These are phyloP conservation scores for Lagorchestes hirsutus DNA, from an alignment of 2,797 vertebrate species.

Conservation along the genomic window DNA sequence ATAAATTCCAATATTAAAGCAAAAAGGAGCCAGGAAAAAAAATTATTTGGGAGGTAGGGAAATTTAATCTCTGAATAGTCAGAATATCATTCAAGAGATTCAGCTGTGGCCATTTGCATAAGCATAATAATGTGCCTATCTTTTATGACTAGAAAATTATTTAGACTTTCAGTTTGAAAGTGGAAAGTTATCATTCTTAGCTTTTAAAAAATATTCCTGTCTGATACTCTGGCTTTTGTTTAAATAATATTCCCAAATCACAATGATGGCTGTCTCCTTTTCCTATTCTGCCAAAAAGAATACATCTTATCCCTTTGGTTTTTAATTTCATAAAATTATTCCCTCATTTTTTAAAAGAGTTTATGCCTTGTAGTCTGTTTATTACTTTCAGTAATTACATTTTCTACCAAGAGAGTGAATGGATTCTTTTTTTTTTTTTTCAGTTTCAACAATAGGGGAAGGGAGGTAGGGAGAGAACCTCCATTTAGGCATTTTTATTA, in stretches of 20 bases:
- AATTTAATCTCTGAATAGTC: slow-evolving; percentile 21
- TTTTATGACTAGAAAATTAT: slow-evolving; percentile 33
- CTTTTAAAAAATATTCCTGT: background rate
- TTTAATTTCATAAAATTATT: slow-evolving; percentile 61
- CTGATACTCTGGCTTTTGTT: slow-evolving; percentile 27
- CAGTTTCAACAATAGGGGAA: slow-evolving; percentile 29
- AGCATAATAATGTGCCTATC: slow-evolving; percentile 2
- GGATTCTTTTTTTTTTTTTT: slow-evolving; percentile 40
- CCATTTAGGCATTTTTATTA: slow-evolving; percentile 42
- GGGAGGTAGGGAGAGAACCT: background rate
- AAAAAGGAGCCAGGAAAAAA: slow-evolving; percentile 40
- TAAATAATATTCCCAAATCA: slow-evolving; percentile 49
- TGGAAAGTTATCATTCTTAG: slow-evolving; percentile 18
- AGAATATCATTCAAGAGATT: slow-evolving; percentile 48
- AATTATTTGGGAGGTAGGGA: background rate
- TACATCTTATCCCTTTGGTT: slow-evolving; percentile 14
- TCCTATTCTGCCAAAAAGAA: slow-evolving; percentile 37
- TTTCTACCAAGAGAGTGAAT: slow-evolving; percentile 29
- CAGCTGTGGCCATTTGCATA: background rate
- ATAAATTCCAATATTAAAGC: slow-evolving; percentile 42
- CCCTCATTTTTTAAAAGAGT: slow-evolving; percentile 6
- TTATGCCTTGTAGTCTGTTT: background rate
- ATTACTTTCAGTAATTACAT: slow-evolving; percentile 33
- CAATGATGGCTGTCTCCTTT: slow-evolving; percentile 27
- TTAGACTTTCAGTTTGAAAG: slow-evolving; percentile 29